phyloP scores from a whole-genome alignment of 2,797 vertebrate species.

The Oryzias dopingdopingensis region DNA sequence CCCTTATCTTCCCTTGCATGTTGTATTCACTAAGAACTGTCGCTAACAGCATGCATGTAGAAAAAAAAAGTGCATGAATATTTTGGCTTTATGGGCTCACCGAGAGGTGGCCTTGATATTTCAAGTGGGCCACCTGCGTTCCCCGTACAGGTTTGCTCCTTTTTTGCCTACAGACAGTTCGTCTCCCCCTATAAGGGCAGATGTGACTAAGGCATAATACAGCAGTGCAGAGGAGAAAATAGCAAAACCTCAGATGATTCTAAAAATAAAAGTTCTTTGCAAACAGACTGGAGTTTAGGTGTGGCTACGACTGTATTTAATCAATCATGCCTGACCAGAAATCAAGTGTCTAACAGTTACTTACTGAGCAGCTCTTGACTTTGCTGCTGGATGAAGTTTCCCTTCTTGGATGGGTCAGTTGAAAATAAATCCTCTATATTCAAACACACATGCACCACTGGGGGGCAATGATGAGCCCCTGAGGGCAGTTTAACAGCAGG shows the following conservation, averaged over 20 bases:
- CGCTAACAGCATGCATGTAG: too few species aligned
- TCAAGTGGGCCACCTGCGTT: too few species aligned
- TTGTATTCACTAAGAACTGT: too few species aligned
- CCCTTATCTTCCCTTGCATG: too few species aligned
- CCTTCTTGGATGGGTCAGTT: not conserved
- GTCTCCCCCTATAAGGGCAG: not conserved
- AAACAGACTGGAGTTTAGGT: too few species aligned
- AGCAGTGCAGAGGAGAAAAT: not conserved
- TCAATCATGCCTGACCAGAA: too few species aligned
- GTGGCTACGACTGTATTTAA: too few species aligned
- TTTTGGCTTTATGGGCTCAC: too few species aligned
- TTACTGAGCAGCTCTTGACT: not conserved
- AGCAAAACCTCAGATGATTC: not conserved
- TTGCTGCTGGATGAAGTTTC: not conserved
- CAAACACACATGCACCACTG: not conserved
- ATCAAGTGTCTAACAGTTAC: not conserved
- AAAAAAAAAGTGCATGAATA: too few species aligned
- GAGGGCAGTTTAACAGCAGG: not conserved
- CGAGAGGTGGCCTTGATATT: too few species aligned
- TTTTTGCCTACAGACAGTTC: not conserved
- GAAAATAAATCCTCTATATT: not conserved
- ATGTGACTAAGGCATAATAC: not conserved
- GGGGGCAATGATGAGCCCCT: slow-evolving; percentile 5
- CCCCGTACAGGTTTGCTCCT: too few species aligned
- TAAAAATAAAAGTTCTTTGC: too few species aligned